phyloP scores from a whole-genome alignment of 1,140 invertebrate species.

The Palaemon carinicauda region DNA sequence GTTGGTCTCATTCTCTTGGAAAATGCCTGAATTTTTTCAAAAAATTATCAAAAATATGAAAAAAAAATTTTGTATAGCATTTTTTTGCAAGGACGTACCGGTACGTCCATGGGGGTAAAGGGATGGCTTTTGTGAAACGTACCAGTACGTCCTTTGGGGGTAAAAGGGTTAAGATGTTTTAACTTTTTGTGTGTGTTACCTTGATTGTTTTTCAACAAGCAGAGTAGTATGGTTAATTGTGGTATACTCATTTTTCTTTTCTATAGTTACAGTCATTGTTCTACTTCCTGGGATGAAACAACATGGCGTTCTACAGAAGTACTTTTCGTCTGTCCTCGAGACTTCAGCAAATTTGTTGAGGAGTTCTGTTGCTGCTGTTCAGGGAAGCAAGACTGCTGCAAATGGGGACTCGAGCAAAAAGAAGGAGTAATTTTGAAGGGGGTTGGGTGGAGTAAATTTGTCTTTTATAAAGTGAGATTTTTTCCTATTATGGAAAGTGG shows the following conservation, averaged over 20 bases:
- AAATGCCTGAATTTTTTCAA: too few species aligned
- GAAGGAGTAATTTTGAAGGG: not conserved
- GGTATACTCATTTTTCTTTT: constrained; percentile 28
- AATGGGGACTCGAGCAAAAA: constrained; percentile 23
- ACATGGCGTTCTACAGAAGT: constrained; percentile 65
- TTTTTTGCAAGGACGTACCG: too few species aligned
- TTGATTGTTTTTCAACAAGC: not conserved
- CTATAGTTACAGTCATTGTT: constrained; percentile 64
- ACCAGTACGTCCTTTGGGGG: too few species aligned
- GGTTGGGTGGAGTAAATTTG: too few species aligned
- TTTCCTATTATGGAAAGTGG: too few species aligned
- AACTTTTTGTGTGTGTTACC: not conserved
- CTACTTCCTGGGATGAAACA: constrained; percentile 66
- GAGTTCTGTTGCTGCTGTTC: not conserved
- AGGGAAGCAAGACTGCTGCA: not conserved
- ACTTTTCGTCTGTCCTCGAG: constrained; percentile 59
- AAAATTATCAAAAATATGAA: too few species aligned
- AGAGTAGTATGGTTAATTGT: not conserved
- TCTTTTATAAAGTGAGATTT: too few species aligned
- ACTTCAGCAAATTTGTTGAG: constrained; percentile 17
- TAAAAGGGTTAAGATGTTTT: too few species aligned
- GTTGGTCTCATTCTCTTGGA: too few species aligned
- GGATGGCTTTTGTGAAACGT: too few species aligned
- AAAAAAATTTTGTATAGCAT: too few species aligned
- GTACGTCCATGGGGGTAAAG: too few species aligned